phyloP scores from a whole-genome alignment of 2,113 vertebrate species.

The Pavo muticus region DNA sequence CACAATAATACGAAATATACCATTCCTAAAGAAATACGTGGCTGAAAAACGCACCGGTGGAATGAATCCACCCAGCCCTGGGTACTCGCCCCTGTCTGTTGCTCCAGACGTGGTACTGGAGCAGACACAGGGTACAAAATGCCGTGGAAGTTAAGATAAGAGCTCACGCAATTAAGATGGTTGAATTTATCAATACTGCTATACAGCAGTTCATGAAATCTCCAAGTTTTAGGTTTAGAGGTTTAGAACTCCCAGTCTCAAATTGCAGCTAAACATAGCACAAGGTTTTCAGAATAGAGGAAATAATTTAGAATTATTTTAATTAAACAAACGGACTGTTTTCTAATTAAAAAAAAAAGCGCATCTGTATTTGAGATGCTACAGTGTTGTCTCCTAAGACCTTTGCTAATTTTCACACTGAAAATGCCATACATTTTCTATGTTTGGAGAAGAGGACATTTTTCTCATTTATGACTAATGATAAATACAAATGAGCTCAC shows the following conservation, averaged over 20 bases:
- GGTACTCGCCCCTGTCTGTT: background rate
- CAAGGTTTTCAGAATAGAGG: background rate
- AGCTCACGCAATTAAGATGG: background rate
- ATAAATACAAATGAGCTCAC: background rate
- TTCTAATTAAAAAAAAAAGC: background rate
- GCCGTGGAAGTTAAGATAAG: background rate
- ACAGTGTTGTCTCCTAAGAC: background rate
- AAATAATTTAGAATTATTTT: background rate
- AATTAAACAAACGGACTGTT: background rate
- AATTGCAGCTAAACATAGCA: background rate
- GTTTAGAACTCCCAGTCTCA: background rate
- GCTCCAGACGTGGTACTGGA: background rate
- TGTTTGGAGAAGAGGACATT: background rate
- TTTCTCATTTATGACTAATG: background rate
- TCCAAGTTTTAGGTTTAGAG: background rate
- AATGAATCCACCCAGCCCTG: background rate
- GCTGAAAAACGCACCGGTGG: background rate
- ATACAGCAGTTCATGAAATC: background rate
- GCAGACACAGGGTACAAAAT: background rate
- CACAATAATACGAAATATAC: conserved; percentile 50
- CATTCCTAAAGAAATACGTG: conserved; percentile 9
- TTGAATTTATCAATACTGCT: background rate
- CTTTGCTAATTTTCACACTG: background rate
- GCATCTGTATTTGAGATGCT: background rate
- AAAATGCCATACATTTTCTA: background rate